These are phyloP conservation scores for Macrobrachium rosenbergii DNA, from an alignment of 1,140 invertebrate genomes.

Conservation along the genomic window DNA sequence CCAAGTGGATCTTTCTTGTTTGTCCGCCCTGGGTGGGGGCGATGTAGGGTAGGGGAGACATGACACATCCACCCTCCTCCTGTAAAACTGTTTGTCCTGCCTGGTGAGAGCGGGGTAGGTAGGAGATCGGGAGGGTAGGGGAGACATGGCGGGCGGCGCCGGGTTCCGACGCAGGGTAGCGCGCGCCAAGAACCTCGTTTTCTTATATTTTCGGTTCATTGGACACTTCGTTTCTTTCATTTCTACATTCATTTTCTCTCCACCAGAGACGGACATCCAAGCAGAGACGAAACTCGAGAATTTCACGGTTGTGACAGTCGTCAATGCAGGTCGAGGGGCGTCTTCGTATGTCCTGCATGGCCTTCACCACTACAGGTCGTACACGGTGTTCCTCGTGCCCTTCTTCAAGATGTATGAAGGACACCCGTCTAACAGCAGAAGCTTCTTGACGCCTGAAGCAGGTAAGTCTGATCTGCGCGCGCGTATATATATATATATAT, in stretches of 20 bases:
- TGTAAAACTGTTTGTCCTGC: too few relatives aligned
- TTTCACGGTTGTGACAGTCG: slow-evolving; percentile 53
- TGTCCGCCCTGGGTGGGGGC: too few relatives aligned
- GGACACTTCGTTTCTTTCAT: not conserved
- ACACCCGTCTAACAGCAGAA: slow-evolving; percentile 81
- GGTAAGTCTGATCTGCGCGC: slow-evolving; percentile 75
- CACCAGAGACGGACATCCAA: not conserved
- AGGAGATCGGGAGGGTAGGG: too few relatives aligned
- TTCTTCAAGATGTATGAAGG: slow-evolving; percentile 85
- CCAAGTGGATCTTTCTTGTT: too few relatives aligned
- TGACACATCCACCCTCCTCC: too few relatives aligned
- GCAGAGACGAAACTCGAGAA: slow-evolving; percentile 18
- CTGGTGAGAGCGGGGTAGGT: too few relatives aligned
- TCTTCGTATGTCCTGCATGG: slow-evolving; percentile 73
- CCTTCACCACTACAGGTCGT: slow-evolving; percentile 79
- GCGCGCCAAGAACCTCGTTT: too few relatives aligned
- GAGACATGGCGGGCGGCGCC: too few relatives aligned
- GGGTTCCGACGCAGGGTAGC: too few relatives aligned
- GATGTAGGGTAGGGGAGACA: too few relatives aligned
- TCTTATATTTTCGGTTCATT: not conserved
- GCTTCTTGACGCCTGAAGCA: slow-evolving; percentile 80
- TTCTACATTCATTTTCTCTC: not conserved
- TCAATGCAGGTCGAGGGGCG: slow-evolving; percentile 55
- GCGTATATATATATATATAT: not conserved
- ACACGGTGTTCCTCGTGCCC: slow-evolving; percentile 84